Conservation (phyloP, 2,888 invertebrate species). For the Dolichomitus sp. region DNA sequence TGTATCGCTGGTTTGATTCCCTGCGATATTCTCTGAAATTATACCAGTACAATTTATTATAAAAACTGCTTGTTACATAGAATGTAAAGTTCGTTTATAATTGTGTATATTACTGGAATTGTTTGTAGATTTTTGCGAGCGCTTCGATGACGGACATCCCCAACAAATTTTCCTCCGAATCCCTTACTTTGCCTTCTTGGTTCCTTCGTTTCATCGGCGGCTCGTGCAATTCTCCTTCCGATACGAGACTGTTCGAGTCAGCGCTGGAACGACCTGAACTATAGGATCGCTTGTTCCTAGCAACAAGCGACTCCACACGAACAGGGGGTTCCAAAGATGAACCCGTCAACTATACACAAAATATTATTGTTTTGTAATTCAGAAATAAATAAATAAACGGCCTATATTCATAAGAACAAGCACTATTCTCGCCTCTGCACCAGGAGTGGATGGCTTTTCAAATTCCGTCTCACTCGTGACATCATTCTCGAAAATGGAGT, state of each 20-base stretch:
- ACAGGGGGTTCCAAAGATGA: neutral
- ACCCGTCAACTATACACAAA: neutral
- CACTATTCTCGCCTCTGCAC: neutral
- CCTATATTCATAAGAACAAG: neutral
- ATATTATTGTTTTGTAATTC: neutral
- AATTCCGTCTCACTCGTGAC: neutral
- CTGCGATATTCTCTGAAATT: neutral
- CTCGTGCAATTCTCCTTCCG: neutral
- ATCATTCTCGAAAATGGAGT: conserved; percentile 1
- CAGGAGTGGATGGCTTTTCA: neutral
- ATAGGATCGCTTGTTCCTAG: neutral
- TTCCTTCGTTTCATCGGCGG: neutral
- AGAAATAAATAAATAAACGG: neutral
- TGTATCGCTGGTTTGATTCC: neutral
- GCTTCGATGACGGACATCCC: no score
- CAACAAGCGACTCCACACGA: neutral
- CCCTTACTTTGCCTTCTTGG: neutral
- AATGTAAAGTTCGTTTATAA: no score
- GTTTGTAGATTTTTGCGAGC: no score
- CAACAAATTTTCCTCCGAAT: neutral
- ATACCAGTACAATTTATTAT: neutral
- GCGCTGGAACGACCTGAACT: neutral
- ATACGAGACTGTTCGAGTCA: neutral
- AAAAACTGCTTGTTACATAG: no score
- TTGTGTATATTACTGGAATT: no score